A percentile compares a stretch with the other conserved stretches of the same genome.
Evolutionary conservation across 1,140 invertebrate species (phyloP).

Genomic region (Bombus sylvicola): DNA sequence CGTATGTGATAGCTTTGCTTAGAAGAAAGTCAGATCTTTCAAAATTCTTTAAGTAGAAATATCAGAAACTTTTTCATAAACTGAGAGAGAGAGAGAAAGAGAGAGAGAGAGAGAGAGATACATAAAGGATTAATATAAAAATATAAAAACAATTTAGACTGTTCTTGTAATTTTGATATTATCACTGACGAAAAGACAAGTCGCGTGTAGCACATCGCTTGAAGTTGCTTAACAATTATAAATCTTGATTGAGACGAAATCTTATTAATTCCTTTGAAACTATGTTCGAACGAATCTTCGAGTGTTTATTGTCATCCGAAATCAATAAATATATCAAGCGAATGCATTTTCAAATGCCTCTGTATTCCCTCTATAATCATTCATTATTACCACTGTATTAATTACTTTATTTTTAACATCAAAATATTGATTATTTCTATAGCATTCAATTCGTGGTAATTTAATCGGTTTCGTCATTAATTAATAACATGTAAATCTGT

Average conservation of each 20-base stretch:
- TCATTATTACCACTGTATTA: not conserved
- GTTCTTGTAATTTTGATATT: not conserved
- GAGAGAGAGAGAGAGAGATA: not conserved
- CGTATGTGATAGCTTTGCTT: not conserved
- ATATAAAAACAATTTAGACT: not conserved
- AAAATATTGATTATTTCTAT: not conserved
- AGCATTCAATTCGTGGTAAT: not conserved
- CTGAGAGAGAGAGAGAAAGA: too few relatives aligned
- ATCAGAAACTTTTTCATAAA: too few relatives aligned
- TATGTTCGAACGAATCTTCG: constrained; percentile 1
- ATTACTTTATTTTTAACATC: not conserved
- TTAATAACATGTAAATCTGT: not conserved
- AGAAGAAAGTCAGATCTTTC: not conserved
- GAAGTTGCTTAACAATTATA: constrained; percentile 32
- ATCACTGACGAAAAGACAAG: not conserved
- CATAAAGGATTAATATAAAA: not conserved
- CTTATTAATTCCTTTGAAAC: constrained; percentile 1
- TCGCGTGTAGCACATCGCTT: constrained; percentile 25
- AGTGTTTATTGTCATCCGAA: not conserved
- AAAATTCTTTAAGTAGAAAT: not conserved
- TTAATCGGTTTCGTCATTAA: not conserved
- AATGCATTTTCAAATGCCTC: not conserved
- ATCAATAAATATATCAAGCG: not conserved
- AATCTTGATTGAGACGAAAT: constrained; percentile 28
- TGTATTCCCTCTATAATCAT: not conserved